Evolutionary conservation across 2,113 vertebrate species (phyloP).

Genomic region (Patagioenas fasciata): DNA sequence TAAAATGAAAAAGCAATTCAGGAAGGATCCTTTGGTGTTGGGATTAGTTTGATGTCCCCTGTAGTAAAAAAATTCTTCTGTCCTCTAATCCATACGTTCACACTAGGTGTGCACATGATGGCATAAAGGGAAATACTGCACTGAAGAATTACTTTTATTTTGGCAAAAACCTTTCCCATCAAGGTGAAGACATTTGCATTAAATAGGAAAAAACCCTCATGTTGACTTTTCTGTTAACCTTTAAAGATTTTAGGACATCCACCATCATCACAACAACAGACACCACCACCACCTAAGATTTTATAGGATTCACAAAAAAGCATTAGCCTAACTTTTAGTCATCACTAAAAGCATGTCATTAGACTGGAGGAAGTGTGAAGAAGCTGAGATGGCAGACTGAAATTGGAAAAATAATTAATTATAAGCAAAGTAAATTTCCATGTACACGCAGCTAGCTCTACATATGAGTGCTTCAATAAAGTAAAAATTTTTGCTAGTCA

Average conservation of each 20-base stretch:
- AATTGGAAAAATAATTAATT: neutral
- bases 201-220: neutral
- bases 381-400: neutral
- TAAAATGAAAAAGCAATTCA: neutral
- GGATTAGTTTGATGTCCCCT: neutral
- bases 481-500: neutral
- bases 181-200: neutral
- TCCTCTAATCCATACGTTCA: neutral
- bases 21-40: neutral
- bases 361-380: neutral
- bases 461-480: neutral
- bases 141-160: rapidly evolving
- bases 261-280: neutral
- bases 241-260: neutral
- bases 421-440: neutral
- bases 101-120: too few relatives aligned
- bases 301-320: neutral
- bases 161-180: neutral
- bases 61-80: neutral
- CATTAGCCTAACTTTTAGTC: neutral
- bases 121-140: neutral
- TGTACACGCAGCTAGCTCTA: neutral
- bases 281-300: neutral
- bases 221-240: neutral
- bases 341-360: neutral